These are phyloP conservation scores for Campoletis raptor DNA, from an alignment of 2,888 invertebrate species.

Conservation along the genomic window DNA sequence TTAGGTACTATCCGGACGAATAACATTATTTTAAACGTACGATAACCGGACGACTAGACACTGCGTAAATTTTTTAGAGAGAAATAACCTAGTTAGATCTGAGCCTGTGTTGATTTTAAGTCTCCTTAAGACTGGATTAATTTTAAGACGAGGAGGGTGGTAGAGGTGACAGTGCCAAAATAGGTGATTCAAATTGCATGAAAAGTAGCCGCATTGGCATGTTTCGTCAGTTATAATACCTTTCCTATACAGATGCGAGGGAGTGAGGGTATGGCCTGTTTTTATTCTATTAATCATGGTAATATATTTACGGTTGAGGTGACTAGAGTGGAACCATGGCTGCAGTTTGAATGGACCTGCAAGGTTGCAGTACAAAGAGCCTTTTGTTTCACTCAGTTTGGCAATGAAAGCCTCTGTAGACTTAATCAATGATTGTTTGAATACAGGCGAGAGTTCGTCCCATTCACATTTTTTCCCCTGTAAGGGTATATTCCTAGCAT, in stretches of 20 bases:
- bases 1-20: slow-evolving; percentile 1
- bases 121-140: too few species aligned
- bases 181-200: not conserved
- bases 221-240: not conserved
- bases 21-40: not conserved
- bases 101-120: too few species aligned
- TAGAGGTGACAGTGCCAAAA: not conserved
- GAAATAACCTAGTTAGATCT: too few species aligned
- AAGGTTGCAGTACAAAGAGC: too few species aligned
- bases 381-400: too few species aligned
- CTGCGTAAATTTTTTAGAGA: not conserved
- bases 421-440: too few species aligned
- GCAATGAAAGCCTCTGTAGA: too few species aligned
- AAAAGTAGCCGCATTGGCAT: not conserved
- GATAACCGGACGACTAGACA: slow-evolving; percentile 1
- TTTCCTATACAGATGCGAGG: not conserved
- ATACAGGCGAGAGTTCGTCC: too few species aligned
- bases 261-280: not conserved
- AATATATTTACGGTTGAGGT: not conserved
- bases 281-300: not conserved
- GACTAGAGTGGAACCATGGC: not conserved
- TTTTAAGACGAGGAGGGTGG: too few species aligned
- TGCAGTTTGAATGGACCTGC: not conserved
- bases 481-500: too few species aligned
- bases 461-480: too few species aligned